These are phyloP conservation scores for Nasalis larvatus DNA, from an alignment of 2,113 vertebrate species.

Conservation along the genomic window DNA sequence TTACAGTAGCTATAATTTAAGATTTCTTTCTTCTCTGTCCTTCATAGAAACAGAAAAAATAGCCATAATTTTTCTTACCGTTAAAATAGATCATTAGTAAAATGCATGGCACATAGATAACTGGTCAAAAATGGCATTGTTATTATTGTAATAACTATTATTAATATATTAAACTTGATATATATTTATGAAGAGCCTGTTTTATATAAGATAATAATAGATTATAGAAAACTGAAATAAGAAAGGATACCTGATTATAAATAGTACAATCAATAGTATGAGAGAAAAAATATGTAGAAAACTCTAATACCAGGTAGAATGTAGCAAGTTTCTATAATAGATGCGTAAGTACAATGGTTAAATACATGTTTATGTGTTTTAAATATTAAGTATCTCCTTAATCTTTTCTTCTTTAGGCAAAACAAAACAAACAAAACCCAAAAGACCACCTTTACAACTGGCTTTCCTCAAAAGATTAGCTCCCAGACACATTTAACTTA, in stretches of 20 bases:
- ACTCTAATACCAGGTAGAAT: not conserved
- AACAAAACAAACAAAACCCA: not conserved
- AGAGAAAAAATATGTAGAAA: not conserved
- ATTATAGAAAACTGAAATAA: not conserved
- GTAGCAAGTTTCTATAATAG: not conserved
- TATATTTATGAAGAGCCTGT: not conserved
- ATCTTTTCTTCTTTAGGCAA: not conserved
- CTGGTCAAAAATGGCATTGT: not conserved
- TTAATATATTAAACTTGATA: not conserved
- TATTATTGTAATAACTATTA: not conserved
- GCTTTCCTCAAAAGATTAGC: conserved; percentile 22
- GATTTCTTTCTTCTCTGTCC: not conserved
- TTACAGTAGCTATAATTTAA: not conserved
- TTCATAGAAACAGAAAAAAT: not conserved
- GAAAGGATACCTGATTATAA: not conserved
- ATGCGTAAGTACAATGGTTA: not conserved
- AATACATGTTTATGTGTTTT: not conserved
- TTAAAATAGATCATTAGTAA: not conserved
- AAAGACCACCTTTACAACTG: conserved; percentile 1
- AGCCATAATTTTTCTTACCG: not conserved
- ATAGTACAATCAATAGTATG: not conserved
- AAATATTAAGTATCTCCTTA: conserved; percentile 3
- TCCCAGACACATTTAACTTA: not conserved
- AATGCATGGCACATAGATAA: not conserved
- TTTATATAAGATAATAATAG: not conserved